phyloP scores from a whole-genome alignment of 1,140 invertebrate species.

The Drosophila melanica region DNA sequence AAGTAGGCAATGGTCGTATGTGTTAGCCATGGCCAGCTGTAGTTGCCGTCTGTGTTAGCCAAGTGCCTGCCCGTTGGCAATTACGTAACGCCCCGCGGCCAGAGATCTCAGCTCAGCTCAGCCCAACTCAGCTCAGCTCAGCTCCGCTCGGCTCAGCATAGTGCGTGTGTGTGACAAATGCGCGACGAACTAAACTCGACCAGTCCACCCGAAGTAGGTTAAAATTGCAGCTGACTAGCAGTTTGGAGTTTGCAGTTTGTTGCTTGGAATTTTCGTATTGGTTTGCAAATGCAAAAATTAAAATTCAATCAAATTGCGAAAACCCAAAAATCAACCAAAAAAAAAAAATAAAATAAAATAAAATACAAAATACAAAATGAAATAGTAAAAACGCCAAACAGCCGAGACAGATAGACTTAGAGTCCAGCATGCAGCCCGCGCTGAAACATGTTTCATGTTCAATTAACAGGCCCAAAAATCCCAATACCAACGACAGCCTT shows the following conservation, averaged over 20 bases:
- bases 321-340: conserved; percentile 29
- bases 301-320: conserved; percentile 72
- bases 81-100: conserved; percentile 49
- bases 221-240: conserved; percentile 47
- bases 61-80: conserved; percentile 52
- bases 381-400: conserved; percentile 22
- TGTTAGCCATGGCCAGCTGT: conserved; percentile 45
- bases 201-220: conserved; percentile 58
- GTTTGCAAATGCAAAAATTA: conserved; percentile 60
- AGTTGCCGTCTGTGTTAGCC: conserved; percentile 34
- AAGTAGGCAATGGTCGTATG: conserved; percentile 47
- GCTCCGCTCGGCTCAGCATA: not conserved
- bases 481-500: conserved; percentile 53
- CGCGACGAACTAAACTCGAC: conserved; percentile 51
- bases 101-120: conserved; percentile 3
- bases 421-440: conserved; percentile 10
- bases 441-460: conserved; percentile 56
- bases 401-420: conserved; percentile 17
- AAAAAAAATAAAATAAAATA: not conserved
- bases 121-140: not conserved
- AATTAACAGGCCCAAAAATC: conserved; percentile 49
- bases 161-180: conserved; percentile 56
- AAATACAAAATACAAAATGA: not conserved
- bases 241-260: conserved; percentile 33
- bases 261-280: conserved; percentile 50